These are phyloP conservation scores for Danaus chrysippus DNA, from an alignment of 2,888 invertebrate species.

Conservation along the genomic window DNA sequence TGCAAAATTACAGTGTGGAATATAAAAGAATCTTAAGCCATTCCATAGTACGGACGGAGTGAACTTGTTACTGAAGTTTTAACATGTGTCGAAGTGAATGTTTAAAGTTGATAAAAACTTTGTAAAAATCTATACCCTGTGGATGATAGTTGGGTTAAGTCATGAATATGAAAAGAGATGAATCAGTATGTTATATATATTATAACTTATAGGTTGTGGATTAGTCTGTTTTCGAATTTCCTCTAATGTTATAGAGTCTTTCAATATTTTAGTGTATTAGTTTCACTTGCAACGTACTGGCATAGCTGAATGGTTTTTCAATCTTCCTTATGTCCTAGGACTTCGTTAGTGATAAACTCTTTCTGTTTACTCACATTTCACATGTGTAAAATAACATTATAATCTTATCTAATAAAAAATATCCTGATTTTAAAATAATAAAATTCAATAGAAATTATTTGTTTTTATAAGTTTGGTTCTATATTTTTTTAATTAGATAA, in stretches of 20 bases:
- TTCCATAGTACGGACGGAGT: background rate
- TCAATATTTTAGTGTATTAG: too few species aligned
- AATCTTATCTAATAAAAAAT: too few species aligned
- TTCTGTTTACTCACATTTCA: too few species aligned
- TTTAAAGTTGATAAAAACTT: constrained; percentile 6
- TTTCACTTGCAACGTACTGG: too few species aligned
- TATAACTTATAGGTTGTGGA: too few species aligned
- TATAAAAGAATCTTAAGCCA: background rate
- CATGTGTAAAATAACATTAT: too few species aligned
- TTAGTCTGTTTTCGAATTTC: too few species aligned
- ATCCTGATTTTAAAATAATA: background rate
- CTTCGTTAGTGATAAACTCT: too few species aligned
- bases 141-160: constrained; percentile 13
- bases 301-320: too few species aligned
- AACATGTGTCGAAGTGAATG: constrained; percentile 19
- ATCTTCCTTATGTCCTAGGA: too few species aligned
- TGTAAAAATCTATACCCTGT: background rate
- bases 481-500: background rate
- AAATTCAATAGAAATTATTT: background rate
- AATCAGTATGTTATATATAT: background rate
- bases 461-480: background rate
- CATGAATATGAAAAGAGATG: background rate
- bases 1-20: background rate
- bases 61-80: constrained; percentile 17
- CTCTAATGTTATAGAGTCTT: too few species aligned